These are phyloP conservation scores for Tipula lateralis DNA, from an alignment of 2,888 invertebrate species.

Conservation along the genomic window DNA sequence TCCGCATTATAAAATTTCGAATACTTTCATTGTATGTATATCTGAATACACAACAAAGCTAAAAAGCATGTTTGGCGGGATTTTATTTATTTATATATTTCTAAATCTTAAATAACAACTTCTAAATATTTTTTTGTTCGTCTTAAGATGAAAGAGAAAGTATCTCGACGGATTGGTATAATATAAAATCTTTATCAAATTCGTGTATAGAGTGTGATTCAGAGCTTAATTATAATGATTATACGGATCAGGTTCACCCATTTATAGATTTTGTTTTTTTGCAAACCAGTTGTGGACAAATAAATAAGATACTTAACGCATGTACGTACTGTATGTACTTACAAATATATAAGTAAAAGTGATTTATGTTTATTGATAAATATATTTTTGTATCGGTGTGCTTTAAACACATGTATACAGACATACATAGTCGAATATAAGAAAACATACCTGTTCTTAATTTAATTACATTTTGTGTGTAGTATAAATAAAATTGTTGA, in stretches of 20 bases:
- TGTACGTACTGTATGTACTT: not conserved
- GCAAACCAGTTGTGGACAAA: not conserved
- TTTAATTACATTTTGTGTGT: constrained; percentile 3
- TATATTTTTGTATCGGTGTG: not conserved
- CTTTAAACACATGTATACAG: not conserved
- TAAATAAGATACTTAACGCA: not conserved
- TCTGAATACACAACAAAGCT: not conserved
- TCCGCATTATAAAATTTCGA: not conserved
- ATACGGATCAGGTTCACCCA: not conserved
- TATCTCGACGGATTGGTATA: not conserved
- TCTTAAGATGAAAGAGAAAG: not conserved
- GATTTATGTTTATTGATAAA: constrained; percentile 19
- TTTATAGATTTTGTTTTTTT: not conserved
- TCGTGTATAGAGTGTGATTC: not conserved
- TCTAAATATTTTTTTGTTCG: not conserved
- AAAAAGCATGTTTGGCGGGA: not conserved
- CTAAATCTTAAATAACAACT: not conserved
- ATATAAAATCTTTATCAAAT: not conserved
- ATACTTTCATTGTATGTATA: not conserved
- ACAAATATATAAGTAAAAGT: not conserved
- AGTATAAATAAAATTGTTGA: not conserved
- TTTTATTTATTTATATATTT: not conserved
- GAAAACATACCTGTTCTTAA: not conserved
- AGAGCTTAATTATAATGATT: too few species aligned
- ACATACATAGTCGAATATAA: not conserved